phyloP scores from a whole-genome alignment of 2,113 vertebrate species.

The Rhagologus leucostigma region DNA sequence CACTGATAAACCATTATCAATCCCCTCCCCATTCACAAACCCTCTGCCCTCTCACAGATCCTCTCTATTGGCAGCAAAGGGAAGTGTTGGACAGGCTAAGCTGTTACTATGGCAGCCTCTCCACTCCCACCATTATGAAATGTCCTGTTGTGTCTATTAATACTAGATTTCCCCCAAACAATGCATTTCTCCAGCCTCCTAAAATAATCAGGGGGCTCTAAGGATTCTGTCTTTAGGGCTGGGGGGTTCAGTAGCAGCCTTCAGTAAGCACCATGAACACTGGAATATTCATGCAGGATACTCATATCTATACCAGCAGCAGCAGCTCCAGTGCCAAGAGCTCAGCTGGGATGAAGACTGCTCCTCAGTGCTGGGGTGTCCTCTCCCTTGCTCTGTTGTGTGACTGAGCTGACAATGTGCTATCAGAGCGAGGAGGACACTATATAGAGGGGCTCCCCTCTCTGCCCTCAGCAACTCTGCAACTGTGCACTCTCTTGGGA shows the following conservation, averaged over 20 bases:
- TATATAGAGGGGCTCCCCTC: constrained; percentile 46
- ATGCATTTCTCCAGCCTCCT: constrained; percentile 47
- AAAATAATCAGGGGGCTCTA: constrained; percentile 52
- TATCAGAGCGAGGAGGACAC: constrained; percentile 26
- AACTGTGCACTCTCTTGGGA: neutral
- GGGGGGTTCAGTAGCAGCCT: neutral
- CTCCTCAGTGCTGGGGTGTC: constrained; percentile 42
- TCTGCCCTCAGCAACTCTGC: neutral
- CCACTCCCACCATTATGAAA: constrained; percentile 59
- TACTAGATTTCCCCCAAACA: constrained; percentile 38
- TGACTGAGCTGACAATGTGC: constrained; percentile 56
- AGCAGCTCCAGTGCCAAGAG: constrained; percentile 19
- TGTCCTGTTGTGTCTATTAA: constrained; percentile 70
- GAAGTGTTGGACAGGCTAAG: constrained; percentile 45
- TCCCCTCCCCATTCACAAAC: constrained; percentile 11
- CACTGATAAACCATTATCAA: constrained; percentile 65
- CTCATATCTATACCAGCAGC: neutral
- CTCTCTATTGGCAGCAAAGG: constrained; percentile 34
- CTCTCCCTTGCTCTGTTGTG: constrained; percentile 27
- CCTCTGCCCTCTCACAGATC: constrained; percentile 35
- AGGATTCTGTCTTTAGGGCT: constrained; percentile 37
- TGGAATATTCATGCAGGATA: constrained; percentile 65
- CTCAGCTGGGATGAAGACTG: constrained; percentile 57
- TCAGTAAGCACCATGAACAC: constrained; percentile 32
- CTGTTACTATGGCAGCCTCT: constrained; percentile 81